Evolutionary conservation across 2,113 vertebrate species (phyloP).

Genomic region (Lepidothrix coronata): DNA sequence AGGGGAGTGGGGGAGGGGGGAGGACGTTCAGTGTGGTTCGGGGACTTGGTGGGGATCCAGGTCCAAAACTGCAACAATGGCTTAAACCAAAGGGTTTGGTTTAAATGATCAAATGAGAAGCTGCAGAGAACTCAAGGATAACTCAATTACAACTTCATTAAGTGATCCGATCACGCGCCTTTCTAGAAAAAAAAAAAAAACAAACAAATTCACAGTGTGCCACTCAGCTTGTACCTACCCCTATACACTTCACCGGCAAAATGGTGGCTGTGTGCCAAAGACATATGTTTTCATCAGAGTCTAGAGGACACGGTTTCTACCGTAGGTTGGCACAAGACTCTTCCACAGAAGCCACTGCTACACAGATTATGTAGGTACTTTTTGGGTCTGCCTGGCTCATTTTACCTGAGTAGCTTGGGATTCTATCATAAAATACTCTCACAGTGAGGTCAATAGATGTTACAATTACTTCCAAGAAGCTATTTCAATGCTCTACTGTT

Average conservation of each 20-base stretch:
- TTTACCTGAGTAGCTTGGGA: neutral
- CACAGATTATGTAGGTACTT: neutral
- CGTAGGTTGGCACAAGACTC: neutral
- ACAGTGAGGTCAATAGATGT: neutral
- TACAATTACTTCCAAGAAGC: neutral
- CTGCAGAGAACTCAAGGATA: neutral
- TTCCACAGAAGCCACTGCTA: neutral
- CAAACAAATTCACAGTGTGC: neutral
- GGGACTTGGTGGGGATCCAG: too few species aligned
- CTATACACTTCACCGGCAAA: neutral
- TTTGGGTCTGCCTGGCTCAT: neutral
- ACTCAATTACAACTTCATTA: neutral
- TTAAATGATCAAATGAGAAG: neutral
- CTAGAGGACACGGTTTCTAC: neutral
- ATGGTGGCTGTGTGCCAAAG: neutral
- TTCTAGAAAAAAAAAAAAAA: neutral
- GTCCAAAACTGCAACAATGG: too few species aligned
- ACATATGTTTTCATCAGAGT: neutral
- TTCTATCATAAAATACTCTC: neutral
- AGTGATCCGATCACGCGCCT: neutral
- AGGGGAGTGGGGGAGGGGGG: too few species aligned
- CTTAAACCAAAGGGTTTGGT: neutral
- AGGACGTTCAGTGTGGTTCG: too few species aligned
- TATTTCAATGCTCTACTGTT: neutral
- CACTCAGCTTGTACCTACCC: neutral